Conservation (phyloP, 2,797 vertebrate species). For the Myotis planiceps region DNA sequence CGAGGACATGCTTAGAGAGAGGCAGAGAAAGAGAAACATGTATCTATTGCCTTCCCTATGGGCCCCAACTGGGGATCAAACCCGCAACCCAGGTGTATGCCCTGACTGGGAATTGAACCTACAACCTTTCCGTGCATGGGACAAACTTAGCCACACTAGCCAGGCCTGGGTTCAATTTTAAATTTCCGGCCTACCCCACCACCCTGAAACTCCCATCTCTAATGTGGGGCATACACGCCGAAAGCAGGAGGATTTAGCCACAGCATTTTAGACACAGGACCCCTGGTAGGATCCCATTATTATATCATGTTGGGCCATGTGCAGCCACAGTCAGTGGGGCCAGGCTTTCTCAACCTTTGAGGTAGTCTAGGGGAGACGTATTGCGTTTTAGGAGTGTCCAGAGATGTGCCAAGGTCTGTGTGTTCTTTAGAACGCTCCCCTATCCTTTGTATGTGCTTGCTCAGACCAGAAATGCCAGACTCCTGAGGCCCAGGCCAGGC, state of each 20-base stretch:
- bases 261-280: background rate
- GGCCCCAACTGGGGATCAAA: too few species aligned
- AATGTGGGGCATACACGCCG: rapidly evolving
- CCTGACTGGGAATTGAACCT: too few species aligned
- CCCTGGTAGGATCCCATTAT: background rate
- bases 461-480: background rate
- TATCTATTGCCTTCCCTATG: too few species aligned
- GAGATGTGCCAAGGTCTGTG: background rate
- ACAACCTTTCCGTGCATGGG: too few species aligned
- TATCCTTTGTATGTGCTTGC: background rate
- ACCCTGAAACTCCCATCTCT: background rate
- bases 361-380: background rate
- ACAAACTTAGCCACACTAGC: too few species aligned
- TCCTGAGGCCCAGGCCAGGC: background rate
- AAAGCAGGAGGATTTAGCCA: background rate
- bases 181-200: background rate
- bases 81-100: too few species aligned
- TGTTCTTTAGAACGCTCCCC: background rate
- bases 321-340: background rate
- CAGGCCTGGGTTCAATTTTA: background rate
- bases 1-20: too few species aligned
- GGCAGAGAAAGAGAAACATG: too few species aligned
- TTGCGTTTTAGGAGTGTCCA: background rate
- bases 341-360: background rate
- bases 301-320: background rate